Conservation (phyloP, 2,113 vertebrate species). For the Coptodon rendalli region DNA sequence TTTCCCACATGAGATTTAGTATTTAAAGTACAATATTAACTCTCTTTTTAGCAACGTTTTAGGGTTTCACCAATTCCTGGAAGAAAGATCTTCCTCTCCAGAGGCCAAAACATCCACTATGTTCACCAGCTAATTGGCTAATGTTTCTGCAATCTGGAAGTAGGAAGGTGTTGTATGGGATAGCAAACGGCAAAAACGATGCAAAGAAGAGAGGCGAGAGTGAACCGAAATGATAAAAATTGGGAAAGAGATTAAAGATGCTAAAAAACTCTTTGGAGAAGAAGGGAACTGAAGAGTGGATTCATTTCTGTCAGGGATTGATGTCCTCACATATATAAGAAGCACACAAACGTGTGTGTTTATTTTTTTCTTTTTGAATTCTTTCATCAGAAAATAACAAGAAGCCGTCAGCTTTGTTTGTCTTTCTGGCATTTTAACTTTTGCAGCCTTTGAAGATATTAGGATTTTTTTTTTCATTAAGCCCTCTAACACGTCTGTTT, state of each 20-base stretch:
- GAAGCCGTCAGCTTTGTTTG: conserved; percentile 13
- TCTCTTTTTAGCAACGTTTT: not conserved
- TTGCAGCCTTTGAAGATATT: conserved; percentile 31
- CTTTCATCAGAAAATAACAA: not conserved
- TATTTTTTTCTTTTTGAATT: not conserved
- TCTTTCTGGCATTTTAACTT: conserved; percentile 9
- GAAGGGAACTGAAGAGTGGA: not conserved
- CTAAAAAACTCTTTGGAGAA: not conserved
- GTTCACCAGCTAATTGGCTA: not conserved
- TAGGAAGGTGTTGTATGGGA: not conserved
- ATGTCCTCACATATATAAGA: not conserved
- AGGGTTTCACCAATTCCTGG: not conserved
- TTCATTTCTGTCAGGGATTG: not conserved
- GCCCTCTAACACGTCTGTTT: not conserved
- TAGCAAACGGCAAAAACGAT: not conserved
- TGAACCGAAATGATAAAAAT: not conserved
- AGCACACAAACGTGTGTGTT: not conserved
- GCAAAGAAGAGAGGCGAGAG: not conserved
- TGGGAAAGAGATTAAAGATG: not conserved
- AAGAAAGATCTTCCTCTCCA: not conserved
- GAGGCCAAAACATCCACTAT: not conserved
- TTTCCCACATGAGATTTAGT: not conserved
- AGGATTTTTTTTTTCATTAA: not conserved
- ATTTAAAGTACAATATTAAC: not conserved
- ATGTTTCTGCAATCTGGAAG: not conserved